A percentile compares a stretch with the other conserved stretches of the same genome.
These are phyloP conservation scores for Sepioteuthis lessoniana DNA, from an alignment of 2,888 invertebrate species.

Conservation along the genomic window DNA sequence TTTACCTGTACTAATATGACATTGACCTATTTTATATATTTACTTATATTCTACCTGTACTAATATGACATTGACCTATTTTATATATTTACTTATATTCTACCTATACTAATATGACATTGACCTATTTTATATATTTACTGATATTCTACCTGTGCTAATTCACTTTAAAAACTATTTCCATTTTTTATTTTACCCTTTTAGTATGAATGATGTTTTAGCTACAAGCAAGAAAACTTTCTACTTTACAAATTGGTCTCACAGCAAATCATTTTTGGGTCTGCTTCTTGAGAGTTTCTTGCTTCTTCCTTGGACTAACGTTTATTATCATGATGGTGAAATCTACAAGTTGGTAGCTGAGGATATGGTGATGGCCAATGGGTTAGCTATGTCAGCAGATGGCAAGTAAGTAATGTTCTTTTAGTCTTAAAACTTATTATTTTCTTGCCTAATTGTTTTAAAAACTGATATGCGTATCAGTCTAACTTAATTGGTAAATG, in stretches of 20 bases:
- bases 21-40: no score
- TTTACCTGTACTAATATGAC: no score
- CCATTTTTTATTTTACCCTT: background rate
- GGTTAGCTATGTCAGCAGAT: constrained; percentile 38
- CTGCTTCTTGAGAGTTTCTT: background rate
- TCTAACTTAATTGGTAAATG: no score
- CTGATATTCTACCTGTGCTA: no score
- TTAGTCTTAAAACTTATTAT: background rate
- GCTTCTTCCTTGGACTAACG: constrained; percentile 40
- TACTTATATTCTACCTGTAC: no score
- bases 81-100: no score
- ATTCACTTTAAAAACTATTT: background rate
- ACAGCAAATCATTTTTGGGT: background rate
- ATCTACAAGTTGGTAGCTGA: constrained; percentile 38
- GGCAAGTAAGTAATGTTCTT: constrained; percentile 40
- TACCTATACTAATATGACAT: no score
- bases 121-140: no score
- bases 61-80: no score
- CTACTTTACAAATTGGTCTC: constrained; percentile 44
- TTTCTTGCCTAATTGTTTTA: no score
- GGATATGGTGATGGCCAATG: constrained; percentile 45
- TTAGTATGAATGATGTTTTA: constrained; percentile 43
- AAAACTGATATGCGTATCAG: no score
- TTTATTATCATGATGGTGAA: constrained; percentile 41
- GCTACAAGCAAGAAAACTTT: constrained; percentile 40